Conservation (phyloP, 2,888 invertebrate genomes). For the Lymantria dispar region DNA sequence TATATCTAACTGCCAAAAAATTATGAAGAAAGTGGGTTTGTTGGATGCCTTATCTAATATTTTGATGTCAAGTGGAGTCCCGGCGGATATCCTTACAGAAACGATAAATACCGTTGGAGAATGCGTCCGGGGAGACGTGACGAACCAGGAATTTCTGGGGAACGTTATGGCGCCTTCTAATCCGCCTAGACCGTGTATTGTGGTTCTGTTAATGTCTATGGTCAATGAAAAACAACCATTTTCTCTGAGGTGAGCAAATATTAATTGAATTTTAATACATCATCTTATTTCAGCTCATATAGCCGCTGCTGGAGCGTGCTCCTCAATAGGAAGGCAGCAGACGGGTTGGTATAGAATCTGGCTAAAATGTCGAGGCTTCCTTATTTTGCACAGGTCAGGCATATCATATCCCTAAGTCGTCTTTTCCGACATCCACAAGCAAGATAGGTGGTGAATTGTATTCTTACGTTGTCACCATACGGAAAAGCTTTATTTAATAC, state of each 20-base stretch:
- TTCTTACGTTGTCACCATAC: no score
- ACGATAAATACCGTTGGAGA: conserved; percentile 98
- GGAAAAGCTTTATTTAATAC: no score
- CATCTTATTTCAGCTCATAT: no score
- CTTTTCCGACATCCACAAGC: no score
- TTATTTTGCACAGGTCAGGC: no score
- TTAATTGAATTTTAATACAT: background rate
- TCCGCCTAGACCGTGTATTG: conserved; percentile 96
- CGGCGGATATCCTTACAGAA: conserved; percentile 97
- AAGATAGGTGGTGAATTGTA: no score
- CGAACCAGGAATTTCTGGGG: conserved; percentile 96
- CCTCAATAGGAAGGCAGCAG: no score
- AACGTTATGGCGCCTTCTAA: conserved; percentile 95
- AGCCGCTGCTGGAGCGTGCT: no score
- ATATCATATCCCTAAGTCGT: no score
- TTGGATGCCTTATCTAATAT: conserved; percentile 88
- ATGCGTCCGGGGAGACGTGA: conserved; percentile 93
- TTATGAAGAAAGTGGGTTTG: conserved; percentile 90
- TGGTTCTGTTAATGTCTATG: conserved; percentile 98
- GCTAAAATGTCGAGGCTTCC: no score
- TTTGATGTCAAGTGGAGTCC: conserved; percentile 97
- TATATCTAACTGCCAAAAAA: conserved; percentile 91
- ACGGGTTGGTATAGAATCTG: no score
- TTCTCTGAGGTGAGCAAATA: conserved; percentile 65
- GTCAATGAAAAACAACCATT: conserved; percentile 99